These are phyloP conservation scores for Autographa pulchrina DNA, from an alignment of 2,888 invertebrate genomes.

Conservation along the genomic window DNA sequence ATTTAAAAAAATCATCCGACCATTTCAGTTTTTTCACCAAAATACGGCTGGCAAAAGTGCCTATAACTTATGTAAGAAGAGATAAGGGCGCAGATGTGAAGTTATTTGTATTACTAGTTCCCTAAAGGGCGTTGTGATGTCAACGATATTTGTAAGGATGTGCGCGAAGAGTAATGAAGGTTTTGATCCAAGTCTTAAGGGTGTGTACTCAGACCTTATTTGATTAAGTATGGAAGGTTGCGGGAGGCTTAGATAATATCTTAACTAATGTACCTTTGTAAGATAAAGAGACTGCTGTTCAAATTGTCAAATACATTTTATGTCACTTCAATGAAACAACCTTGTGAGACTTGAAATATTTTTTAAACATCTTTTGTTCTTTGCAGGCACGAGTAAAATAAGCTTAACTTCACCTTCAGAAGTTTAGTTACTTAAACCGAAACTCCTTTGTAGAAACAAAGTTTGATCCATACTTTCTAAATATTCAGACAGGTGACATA, in stretches of 20 bases:
- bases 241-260: not conserved
- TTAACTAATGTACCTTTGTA: not conserved
- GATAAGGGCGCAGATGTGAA: constrained; percentile 10
- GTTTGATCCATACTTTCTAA: no score
- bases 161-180: not conserved
- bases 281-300: not conserved
- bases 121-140: not conserved
- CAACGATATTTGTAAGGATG: not conserved
- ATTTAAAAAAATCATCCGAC: no score
- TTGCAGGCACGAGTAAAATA: no score
- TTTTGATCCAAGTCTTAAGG: not conserved
- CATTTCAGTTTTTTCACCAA: constrained; percentile 6
- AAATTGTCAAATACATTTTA: not conserved
- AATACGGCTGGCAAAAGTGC: not conserved
- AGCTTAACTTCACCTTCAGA: no score
- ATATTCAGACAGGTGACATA: no score
- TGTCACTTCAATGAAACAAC: no score
- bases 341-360: no score
- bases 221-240: not conserved
- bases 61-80: constrained; percentile 22
- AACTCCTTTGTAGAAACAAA: no score
- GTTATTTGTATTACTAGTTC: constrained; percentile 5
- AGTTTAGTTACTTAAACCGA: no score
- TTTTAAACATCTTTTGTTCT: no score
- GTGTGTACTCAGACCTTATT: constrained; percentile 2